These are phyloP conservation scores for Gerris buenoi DNA, from an alignment of 1,140 invertebrate species.

Conservation along the genomic window DNA sequence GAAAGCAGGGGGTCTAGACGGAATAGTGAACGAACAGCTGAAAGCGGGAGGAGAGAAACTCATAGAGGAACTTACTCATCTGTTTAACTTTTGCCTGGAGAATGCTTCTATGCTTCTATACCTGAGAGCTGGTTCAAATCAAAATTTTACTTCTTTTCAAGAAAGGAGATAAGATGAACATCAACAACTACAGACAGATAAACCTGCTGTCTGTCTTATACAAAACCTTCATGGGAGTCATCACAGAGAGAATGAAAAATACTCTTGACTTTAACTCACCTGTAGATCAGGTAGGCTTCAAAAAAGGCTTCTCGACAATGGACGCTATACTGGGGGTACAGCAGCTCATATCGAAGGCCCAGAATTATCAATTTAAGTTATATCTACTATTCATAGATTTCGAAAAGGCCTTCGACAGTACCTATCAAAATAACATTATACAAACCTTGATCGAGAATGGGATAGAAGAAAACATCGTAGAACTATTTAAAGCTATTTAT, in stretches of 20 bases:
- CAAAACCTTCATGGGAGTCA: not conserved
- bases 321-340: not conserved
- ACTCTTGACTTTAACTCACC: not conserved
- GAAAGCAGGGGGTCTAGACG: not conserved
- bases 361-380: not conserved
- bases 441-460: not conserved
- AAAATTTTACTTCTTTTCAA: not conserved
- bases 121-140: not conserved
- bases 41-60: not conserved
- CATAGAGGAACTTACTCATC: not conserved
- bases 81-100: not conserved
- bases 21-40: not conserved
- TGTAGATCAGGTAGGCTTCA: not conserved
- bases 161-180: not conserved
- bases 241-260: not conserved
- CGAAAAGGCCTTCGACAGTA: not conserved
- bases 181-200: not conserved
- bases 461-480: not conserved
- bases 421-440: not conserved
- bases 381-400: not conserved
- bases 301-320: not conserved
- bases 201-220: not conserved
- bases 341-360: not conserved
- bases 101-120: not conserved
- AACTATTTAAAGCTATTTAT: not conserved